phyloP scores from a whole-genome alignment of 2,113 vertebrate genomes.

The Anas platyrhynchos region DNA sequence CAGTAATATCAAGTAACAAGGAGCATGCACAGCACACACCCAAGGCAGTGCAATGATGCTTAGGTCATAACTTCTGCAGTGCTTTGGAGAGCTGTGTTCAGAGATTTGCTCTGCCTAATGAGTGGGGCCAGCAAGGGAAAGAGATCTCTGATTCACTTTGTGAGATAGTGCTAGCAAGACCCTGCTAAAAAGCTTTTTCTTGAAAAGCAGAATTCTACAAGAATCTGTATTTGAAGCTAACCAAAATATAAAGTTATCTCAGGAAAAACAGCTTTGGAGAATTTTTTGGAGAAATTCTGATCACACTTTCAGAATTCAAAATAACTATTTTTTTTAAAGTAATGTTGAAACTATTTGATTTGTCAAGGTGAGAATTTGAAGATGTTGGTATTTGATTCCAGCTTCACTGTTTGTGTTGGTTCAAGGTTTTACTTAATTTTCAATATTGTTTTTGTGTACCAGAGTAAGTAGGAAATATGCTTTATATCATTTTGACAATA shows the following conservation, averaged over 20 bases:
- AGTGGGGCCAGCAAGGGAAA: background rate
- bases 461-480: background rate
- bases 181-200: accelerated
- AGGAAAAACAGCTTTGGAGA: accelerated
- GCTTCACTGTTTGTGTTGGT: background rate
- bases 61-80: background rate
- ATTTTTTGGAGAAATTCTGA: background rate
- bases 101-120: background rate
- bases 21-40: background rate
- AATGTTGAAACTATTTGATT: background rate
- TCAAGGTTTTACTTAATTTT: background rate
- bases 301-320: background rate
- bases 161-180: background rate
- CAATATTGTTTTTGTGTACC: background rate
- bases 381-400: background rate
- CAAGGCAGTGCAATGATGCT: background rate
- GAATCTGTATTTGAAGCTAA: background rate
- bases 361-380: background rate
- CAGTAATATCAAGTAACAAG: background rate
- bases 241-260: background rate
- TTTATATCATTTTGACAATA: background rate
- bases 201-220: background rate
- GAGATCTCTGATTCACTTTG: accelerated
- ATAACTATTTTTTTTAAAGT: background rate
- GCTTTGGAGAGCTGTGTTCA: background rate